Base-by-base conservation (phyloP, 2,797 vertebrate species). In the Gymnothorax javanicus region DNA sequence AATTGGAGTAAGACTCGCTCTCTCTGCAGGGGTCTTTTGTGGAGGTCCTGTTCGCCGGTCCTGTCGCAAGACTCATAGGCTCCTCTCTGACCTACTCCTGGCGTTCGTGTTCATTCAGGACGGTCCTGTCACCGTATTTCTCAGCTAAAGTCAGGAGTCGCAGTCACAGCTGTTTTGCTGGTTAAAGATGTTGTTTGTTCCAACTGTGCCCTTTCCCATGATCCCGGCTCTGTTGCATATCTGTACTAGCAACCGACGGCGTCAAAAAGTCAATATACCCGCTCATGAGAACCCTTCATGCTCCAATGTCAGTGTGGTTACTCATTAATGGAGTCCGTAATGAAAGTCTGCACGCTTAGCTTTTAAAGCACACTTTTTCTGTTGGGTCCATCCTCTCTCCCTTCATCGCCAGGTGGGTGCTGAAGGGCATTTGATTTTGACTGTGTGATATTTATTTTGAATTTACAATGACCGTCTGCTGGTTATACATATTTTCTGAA, bases 231-330 rank as follows among this genome's bases (percentile, higher is more conserved):
- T 7, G 15, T 7, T 12, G 0, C 50, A 59, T 69, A 58, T 85
- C 71, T 77, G 69, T 77, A 25, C 84, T 77, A 27, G 71, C 77
- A 69, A 85, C 84, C 57, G 50, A 25, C 13, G n/a, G 6, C 52
- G 4, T 57, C 81, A 43, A 43, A 43, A 33, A 15, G 17, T 75
- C 67, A 23, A 71, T 69, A 69, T n/a, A 8, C 20, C 20, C 20
- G 20, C 60, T 62, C 60, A 62, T 62, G 15, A 62, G 20, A 15
- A 62, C 60, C 4, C 60, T 62, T 62, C 9, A 62, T 17, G 20
- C 60, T 59, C 58, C 33, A 59, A 59, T 15, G 13, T 62, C 60
- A 17, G 11, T 62, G 20, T 17, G 4, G 13, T 62, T 62, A 62
- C 58, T 15, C 60, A 62, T 62, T 62, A 62, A 62, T 62, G 4